A percentile compares a stretch with the other conserved stretches of the same genome.
Evolutionary conservation across 1,140 invertebrate species (phyloP).

Genomic region (Aphelenchoides besseyi): DNA sequence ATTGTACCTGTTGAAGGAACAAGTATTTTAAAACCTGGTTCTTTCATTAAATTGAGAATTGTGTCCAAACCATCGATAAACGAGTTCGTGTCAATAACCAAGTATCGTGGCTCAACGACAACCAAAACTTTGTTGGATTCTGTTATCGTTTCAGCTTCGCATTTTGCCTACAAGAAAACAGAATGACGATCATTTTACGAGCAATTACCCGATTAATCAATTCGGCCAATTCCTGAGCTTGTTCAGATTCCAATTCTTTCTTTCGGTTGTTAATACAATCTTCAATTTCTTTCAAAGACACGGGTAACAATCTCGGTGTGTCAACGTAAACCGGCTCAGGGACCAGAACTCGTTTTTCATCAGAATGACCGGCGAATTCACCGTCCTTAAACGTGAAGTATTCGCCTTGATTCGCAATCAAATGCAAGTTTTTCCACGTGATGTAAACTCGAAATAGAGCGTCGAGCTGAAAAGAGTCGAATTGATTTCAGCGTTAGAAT

Average conservation of each 20-base stretch:
- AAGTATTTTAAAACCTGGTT: constrained; percentile 4
- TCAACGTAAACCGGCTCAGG: constrained; percentile 7
- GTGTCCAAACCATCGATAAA: constrained; percentile 6
- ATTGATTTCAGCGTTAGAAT: background rate
- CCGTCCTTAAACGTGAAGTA: background rate
- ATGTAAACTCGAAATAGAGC: background rate
- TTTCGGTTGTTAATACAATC: constrained; percentile 9
- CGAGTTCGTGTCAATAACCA: constrained; percentile 19
- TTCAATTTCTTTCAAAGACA: constrained; percentile 15
- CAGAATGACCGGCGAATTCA: constrained; percentile 10
- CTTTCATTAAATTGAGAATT: constrained; percentile 1
- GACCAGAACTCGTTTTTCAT: constrained; percentile 1
- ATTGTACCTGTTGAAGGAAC: constrained; percentile 1
- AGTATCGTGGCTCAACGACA: constrained; percentile 1
- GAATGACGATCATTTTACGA: too few species aligned
- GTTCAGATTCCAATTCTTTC: constrained; percentile 8
- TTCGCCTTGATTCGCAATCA: background rate
- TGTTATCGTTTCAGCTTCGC: background rate
- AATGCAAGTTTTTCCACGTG: background rate
- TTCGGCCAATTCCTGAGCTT: constrained; percentile 14
- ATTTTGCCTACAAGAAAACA: constrained; percentile 15
- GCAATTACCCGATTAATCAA: background rate
- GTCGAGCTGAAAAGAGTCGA: background rate
- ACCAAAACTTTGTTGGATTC: background rate
- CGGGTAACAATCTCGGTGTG: constrained; percentile 7